A percentile compares a stretch with the other conserved stretches of the same genome.
Conservation (phyloP, 1,140 invertebrate species). For the Liolophura sinensis region DNA sequence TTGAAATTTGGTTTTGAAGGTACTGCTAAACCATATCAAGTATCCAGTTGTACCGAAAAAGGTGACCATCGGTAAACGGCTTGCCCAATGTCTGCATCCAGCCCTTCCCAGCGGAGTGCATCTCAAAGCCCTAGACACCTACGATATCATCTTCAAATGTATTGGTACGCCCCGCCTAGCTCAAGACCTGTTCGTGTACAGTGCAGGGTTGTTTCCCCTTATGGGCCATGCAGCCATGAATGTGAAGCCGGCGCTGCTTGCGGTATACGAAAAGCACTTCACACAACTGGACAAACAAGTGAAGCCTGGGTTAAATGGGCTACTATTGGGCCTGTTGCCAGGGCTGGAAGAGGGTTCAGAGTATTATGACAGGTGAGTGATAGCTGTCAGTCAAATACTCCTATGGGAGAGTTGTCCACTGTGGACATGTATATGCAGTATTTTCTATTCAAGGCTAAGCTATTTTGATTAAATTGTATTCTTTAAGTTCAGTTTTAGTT, state of each 20-base stretch:
- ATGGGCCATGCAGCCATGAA: conserved; percentile 90
- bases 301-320: conserved; percentile 83
- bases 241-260: conserved; percentile 74
- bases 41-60: conserved; percentile 87
- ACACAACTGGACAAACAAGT: conserved; percentile 80
- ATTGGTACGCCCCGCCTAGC: conserved; percentile 83
- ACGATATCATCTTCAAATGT: conserved; percentile 90
- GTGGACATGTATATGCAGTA: not conserved
- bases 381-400: not conserved
- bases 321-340: conserved; percentile 83
- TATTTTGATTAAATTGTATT: not conserved
- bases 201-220: conserved; percentile 83
- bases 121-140: conserved; percentile 90
- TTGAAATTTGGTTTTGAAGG: conserved; percentile 62
- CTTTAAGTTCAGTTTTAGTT: too few relatives aligned
- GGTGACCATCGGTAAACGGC: conserved; percentile 88
- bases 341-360: conserved; percentile 91
- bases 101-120: conserved; percentile 87
- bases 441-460: too few relatives aligned
- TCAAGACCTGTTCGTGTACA: conserved; percentile 84
- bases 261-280: conserved; percentile 92
- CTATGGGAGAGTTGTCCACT: not conserved
- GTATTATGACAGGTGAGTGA: conserved; percentile 75
- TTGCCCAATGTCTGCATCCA: conserved; percentile 95
- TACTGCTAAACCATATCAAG: conserved; percentile 72